phyloP scores from a whole-genome alignment of 2,797 vertebrate species.

The Acomys russatus region DNA sequence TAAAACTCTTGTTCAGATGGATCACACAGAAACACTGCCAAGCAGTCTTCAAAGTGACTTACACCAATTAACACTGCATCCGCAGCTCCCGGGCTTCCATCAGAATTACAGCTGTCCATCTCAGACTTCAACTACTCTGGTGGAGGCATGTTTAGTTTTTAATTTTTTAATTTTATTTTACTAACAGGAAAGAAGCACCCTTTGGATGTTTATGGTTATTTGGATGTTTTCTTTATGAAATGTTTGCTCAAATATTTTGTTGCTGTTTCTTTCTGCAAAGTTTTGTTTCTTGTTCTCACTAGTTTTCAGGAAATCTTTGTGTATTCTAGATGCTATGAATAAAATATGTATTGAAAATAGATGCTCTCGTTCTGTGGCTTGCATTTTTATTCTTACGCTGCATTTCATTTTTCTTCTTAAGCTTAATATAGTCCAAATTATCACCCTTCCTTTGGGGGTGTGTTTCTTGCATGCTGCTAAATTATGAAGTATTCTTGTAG shows the following conservation, averaged over 20 bases:
- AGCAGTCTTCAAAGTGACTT: neutral
- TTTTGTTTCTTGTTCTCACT: neutral
- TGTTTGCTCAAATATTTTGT: neutral
- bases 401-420: constrained; percentile 20
- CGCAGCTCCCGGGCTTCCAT: neutral
- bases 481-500: neutral
- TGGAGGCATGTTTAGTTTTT: neutral
- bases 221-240: constrained; percentile 31
- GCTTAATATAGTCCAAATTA: constrained; percentile 30
- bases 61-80: neutral
- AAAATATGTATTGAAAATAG: neutral
- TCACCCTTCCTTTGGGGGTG: neutral
- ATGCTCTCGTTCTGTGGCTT: neutral
- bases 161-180: constrained; percentile 1
- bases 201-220: constrained; percentile 27
- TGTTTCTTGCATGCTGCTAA: neutral
- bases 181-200: neutral
- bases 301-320: neutral
- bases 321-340: constrained; percentile 25
- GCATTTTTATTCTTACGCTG: neutral
- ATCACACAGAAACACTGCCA: neutral
- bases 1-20: neutral
- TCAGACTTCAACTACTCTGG: neutral
- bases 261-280: neutral
- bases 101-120: neutral